phyloP scores from a whole-genome alignment of 2,888 invertebrate species.

The Pomacea canaliculata region DNA sequence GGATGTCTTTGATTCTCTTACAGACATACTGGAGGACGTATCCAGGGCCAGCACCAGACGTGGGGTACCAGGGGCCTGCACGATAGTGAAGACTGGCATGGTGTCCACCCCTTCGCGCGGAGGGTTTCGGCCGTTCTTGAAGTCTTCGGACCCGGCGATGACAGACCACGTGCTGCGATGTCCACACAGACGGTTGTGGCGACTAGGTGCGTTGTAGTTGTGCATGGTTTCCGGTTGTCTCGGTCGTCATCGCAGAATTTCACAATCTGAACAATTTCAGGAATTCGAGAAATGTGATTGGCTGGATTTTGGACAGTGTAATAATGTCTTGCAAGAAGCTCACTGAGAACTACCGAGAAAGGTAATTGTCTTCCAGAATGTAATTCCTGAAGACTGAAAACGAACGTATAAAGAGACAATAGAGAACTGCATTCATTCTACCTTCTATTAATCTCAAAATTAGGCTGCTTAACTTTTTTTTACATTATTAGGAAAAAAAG shows the following conservation, averaged over 20 bases:
- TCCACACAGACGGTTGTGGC: constrained; percentile 77
- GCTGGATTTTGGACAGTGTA: too few species aligned
- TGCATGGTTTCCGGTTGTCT: constrained; percentile 65
- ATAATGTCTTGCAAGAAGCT: too few species aligned
- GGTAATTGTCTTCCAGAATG: too few species aligned
- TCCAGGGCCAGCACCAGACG: constrained; percentile 46
- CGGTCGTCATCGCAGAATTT: constrained; percentile 75
- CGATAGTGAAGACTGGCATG: constrained; percentile 44
- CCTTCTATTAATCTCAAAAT: too few species aligned
- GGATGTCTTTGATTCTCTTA: not conserved
- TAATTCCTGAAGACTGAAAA: too few species aligned
- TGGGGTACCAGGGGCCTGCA: constrained; percentile 34
- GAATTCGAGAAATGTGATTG: too few species aligned
- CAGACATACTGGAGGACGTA: constrained; percentile 41
- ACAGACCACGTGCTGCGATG: constrained; percentile 76
- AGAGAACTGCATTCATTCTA: too few species aligned
- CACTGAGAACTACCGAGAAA: too few species aligned
- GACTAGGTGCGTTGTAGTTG: constrained; percentile 77
- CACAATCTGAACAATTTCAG: constrained; percentile 66
- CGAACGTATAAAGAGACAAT: too few species aligned
- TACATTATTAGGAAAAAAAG: too few species aligned
- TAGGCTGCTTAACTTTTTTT: too few species aligned
- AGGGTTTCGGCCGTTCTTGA: constrained; percentile 36
- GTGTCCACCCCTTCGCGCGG: constrained; percentile 30
- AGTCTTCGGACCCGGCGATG: constrained; percentile 65